Evolutionary conservation across 2,113 vertebrate species (phyloP).

Genomic region (Halichoeres trimaculatus): DNA sequence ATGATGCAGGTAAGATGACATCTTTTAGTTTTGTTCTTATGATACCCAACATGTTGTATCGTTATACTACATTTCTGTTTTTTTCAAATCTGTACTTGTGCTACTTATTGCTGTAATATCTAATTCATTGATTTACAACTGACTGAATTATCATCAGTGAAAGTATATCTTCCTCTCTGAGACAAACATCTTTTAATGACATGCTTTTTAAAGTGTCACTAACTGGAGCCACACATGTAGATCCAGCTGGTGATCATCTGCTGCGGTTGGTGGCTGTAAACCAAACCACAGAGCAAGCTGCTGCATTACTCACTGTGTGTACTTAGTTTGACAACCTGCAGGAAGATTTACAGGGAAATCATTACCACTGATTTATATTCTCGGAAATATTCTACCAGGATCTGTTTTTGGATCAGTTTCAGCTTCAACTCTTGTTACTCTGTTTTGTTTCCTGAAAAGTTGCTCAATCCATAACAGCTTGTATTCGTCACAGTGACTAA

Average conservation of each 20-base stretch:
- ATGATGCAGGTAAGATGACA: too few relatives aligned
- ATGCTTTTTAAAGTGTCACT: neutral
- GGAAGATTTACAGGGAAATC: neutral
- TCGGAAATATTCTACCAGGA: constrained; percentile 9
- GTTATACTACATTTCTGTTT: too few relatives aligned
- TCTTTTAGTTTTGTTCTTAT: too few relatives aligned
- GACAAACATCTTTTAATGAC: neutral
- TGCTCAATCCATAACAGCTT: constrained; percentile 28
- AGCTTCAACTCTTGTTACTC: neutral
- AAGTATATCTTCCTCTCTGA: too few relatives aligned
- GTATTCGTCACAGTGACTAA: constrained; percentile 54
- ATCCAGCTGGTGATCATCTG: constrained; percentile 15
- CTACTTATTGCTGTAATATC: neutral
- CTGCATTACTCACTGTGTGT: neutral
- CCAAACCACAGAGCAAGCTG: constrained; percentile 33
- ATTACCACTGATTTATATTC: constrained; percentile 4
- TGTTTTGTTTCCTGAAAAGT: constrained; percentile 27
- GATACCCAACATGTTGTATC: too few relatives aligned
- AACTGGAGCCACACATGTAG: neutral
- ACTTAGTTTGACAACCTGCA: neutral
- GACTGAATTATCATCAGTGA: too few relatives aligned
- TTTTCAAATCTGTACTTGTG: too few relatives aligned
- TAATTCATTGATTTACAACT: neutral
- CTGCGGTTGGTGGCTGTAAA: constrained; percentile 12
- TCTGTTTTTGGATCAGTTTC: constrained; percentile 21